A percentile compares a stretch with the other conserved stretches of the same genome.
These are phyloP conservation scores for Allolobophora icterica DNA, from an alignment of 2,888 invertebrate species.

Conservation along the genomic window DNA sequence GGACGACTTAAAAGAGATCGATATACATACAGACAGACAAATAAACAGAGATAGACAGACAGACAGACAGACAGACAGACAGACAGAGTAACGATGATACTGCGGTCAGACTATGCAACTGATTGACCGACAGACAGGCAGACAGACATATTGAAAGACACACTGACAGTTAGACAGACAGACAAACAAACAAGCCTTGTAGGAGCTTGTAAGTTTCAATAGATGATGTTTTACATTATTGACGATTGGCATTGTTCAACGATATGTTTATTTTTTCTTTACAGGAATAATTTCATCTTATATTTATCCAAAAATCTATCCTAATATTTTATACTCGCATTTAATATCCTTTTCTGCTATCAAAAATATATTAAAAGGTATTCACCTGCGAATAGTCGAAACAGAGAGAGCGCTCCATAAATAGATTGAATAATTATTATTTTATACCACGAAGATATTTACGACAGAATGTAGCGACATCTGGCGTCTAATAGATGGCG, in stretches of 20 bases:
- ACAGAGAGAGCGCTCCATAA: background rate
- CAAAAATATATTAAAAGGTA: no score
- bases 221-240: no score
- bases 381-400: background rate
- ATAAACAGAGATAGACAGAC: background rate
- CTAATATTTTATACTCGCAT: background rate
- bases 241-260: no score
- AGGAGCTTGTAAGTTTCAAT: no score
- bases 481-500: background rate
- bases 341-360: no score
- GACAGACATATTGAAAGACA: no score
- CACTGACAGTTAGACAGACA: no score
- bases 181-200: no score
- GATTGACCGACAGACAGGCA: no score
- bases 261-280: background rate
- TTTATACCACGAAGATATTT: background rate
- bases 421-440: background rate
- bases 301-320: background rate
- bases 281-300: background rate
- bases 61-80: background rate
- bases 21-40: background rate
- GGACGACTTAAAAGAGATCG: no score
- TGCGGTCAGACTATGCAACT: no score
- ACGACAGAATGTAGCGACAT: background rate
- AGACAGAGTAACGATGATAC: no score